Evolutionary conservation across 2,888 invertebrate species (phyloP).

Genomic region (Drosophila kuntzei): DNA sequence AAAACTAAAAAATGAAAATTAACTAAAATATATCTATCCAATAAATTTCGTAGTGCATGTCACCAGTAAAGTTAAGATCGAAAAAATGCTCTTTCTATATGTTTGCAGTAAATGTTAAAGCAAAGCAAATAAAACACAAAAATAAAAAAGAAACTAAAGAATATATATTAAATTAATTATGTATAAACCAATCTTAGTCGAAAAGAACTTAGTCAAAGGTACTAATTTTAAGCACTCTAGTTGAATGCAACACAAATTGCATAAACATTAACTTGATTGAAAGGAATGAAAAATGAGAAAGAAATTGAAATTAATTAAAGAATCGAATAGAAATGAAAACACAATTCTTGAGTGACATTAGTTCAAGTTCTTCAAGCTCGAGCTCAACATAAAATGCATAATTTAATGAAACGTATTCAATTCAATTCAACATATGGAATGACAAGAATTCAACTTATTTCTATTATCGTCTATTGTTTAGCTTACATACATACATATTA

Average conservation of each 20-base stretch:
- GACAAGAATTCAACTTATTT: slow-evolving; percentile 56
- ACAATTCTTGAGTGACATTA: slow-evolving; percentile 49
- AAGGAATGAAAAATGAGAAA: slow-evolving; percentile 9
- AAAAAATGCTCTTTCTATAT: slow-evolving; percentile 61
- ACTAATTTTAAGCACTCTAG: slow-evolving; percentile 75
- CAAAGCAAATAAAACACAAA: slow-evolving; percentile 27
- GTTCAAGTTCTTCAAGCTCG: slow-evolving; percentile 59
- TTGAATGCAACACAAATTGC: slow-evolving; percentile 58
- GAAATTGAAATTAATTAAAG: slow-evolving; percentile 5
- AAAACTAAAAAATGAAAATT: slow-evolving; percentile 6
- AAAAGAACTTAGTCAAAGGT: slow-evolving; percentile 72
- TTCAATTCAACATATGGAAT: slow-evolving; percentile 44
- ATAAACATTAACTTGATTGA: slow-evolving; percentile 22
- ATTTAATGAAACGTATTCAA: slow-evolving; percentile 34
- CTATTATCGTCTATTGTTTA: slow-evolving; percentile 61
- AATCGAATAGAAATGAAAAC: slow-evolving; percentile 19
- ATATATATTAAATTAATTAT: slow-evolving; percentile 64
- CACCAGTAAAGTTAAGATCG: slow-evolving; percentile 47
- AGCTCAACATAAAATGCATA: slow-evolving; percentile 58
- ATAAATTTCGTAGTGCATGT: slow-evolving; percentile 55
- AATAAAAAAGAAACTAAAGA: slow-evolving; percentile 24
- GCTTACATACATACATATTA: slow-evolving; percentile 54
- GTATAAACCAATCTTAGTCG: slow-evolving; percentile 68
- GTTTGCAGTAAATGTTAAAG: slow-evolving; percentile 68
- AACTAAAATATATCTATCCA: slow-evolving; percentile 40